phyloP scores from a whole-genome alignment of 1,140 invertebrate genomes.

The Drosophila prosaltans region DNA sequence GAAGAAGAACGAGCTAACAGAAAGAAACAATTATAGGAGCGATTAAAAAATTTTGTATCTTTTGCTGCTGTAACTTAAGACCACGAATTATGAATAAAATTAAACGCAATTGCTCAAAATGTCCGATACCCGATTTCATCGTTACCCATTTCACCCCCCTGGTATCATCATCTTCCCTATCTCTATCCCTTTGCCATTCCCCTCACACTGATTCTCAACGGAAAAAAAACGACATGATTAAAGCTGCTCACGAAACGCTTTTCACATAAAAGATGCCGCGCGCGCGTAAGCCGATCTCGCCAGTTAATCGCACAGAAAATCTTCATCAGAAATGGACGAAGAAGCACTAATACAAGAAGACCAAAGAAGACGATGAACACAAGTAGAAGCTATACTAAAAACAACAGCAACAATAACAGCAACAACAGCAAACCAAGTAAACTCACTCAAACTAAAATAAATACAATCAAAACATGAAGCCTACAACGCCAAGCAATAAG shows the following conservation, averaged over 20 bases:
- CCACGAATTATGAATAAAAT: constrained; percentile 81
- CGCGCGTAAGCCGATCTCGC: constrained; percentile 76
- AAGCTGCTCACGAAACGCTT: constrained; percentile 79
- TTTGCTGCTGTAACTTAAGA: constrained; percentile 46
- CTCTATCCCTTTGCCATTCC: background rate
- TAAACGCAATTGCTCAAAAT: constrained; percentile 78
- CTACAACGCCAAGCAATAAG: constrained; percentile 79
- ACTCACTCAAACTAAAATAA: constrained; percentile 81
- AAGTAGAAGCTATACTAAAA: constrained; percentile 28
- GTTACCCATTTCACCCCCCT: background rate
- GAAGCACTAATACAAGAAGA: constrained; percentile 13
- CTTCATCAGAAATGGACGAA: constrained; percentile 79
- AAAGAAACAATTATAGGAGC: constrained; percentile 50
- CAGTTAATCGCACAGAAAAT: constrained; percentile 80
- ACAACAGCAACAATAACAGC: constrained; percentile 26
- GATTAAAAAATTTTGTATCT: constrained; percentile 33
- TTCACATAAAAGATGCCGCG: constrained; percentile 78
- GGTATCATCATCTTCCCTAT: background rate
- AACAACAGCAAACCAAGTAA: constrained; percentile 51
- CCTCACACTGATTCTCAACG: constrained; percentile 38
- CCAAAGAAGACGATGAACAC: constrained; percentile 18
- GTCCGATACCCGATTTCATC: constrained; percentile 46
- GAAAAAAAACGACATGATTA: constrained; percentile 72
- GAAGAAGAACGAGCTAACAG: constrained; percentile 15
- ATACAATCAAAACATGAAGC: constrained; percentile 81